phyloP scores from a whole-genome alignment of 2,888 invertebrate species.

The Amorpha juglandis region DNA sequence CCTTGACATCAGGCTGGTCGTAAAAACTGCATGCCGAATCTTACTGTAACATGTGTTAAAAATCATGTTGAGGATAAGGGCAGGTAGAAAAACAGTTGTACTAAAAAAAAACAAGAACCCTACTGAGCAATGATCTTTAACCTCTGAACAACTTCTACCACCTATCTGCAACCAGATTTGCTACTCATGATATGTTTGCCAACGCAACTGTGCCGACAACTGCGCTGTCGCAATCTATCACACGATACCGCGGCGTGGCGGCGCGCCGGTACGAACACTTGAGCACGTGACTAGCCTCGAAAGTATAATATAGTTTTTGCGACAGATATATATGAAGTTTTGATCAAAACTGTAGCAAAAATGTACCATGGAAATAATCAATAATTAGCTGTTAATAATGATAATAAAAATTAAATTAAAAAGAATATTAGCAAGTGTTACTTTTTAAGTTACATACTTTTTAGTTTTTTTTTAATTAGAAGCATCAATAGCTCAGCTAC shows the following conservation, averaged over 20 bases:
- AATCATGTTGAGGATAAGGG: no score
- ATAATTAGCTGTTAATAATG: no score
- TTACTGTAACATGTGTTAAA: no score
- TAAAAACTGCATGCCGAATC: no score
- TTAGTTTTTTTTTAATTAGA: no score
- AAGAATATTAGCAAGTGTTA: no score
- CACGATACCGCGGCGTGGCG: slow-evolving; percentile 13
- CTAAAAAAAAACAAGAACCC: background rate
- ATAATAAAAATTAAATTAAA: no score
- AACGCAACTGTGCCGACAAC: slow-evolving; percentile 10
- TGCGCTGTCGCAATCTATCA: slow-evolving; percentile 20
- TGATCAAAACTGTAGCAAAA: background rate
- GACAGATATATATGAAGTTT: background rate
- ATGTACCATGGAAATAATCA: background rate
- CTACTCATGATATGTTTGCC: slow-evolving; percentile 21
- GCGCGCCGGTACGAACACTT: background rate
- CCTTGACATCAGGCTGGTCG: no score
- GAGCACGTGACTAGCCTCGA: slow-evolving; percentile 14
- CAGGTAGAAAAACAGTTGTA: no score
- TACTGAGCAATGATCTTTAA: slow-evolving; percentile 4
- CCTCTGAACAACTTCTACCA: slow-evolving; percentile 19
- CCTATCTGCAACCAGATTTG: slow-evolving; percentile 17
- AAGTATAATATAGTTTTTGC: slow-evolving; percentile 15
- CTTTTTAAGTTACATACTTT: no score
- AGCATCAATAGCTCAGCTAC: no score